Evolutionary conservation across 2,888 invertebrate genomes (phyloP), one percentile per base, ranked within the genome.

Genomic region (Pyrrhia umbra): DNA sequence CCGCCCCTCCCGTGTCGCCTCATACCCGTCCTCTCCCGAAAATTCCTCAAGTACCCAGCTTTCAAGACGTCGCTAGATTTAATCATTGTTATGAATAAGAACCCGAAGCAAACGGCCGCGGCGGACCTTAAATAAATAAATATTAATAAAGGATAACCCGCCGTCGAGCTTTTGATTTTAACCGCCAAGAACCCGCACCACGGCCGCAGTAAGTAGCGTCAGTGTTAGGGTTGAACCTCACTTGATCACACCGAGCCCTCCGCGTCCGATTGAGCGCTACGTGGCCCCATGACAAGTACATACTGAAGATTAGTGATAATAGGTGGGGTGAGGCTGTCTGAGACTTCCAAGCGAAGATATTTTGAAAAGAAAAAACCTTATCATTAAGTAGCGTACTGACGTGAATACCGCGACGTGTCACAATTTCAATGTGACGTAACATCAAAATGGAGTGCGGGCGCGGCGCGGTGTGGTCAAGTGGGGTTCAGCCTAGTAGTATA

Each of bases 41-140:
- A 73, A 62, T 68, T 71, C 71, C 71, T 71, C 71, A 73, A 71
- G 73, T 62, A 73, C 73, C 37, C 60, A 60, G 47, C 57, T 73
- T 62, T 73, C 68, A 73, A 73, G 68, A 73, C 73, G 72, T 69
- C 68, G 59, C 55, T 73, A 68, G 56, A 47, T 67, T 56, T 62
- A 43, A 30, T 51, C 54, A 49, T 39, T 58, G 65, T 43, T 65
- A 61, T 50, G 49, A 61, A 49, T 57, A 61, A 51, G 47, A 72
- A 40, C 43, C 13, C 23, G 15, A 39, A 21, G 43, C 54, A 42
- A 16, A 47, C 10, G 56, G 52, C 68, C 39, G 16, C 49, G 50
- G 68, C 63, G 57, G 49, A 71, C 18, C 25, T 47, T 73, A 47
- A 55, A 68, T 67, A 42, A 50, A 50, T 68, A 50, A 58, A 58